Base-by-base conservation (phyloP, 2,113 vertebrate species). In the Plecotus auritus region DNA sequence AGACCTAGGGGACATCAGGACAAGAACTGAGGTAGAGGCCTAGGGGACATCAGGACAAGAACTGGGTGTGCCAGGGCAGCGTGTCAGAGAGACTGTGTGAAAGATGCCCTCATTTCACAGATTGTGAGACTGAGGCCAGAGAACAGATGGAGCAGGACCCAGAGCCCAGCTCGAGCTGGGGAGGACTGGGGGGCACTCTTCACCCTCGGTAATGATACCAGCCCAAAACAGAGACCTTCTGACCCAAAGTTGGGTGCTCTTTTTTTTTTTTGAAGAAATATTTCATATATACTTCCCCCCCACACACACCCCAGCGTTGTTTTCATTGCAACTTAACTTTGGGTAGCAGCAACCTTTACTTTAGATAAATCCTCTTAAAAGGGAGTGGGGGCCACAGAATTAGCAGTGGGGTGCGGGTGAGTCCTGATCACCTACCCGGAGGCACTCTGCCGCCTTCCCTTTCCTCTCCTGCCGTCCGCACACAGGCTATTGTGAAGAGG, bases 341-440 rank as follows among this genome's bases (percentile, higher is more conserved):
- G 72, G 66, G 42, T 47, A 51, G 49, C 37, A 18, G 45, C 69
- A 61, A 85, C 4, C 14, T 95, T 85, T 14, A 12, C 45, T 81
- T 91, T n/a, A 85, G 86, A 88, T 61, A 37, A 87, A 37, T 61
- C 54, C 42, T n/a, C 54, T 86, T 49, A 49, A 37, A 42, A 37
- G 45, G 51, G 28, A 70, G 10, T 23, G 14, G 45, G 61, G 64
- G 35, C 54, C 76, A 42, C 56, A 61, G 89, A 88, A 70, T 56
- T 4, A 1, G 17, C 49, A 3, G 22, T 1, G 8, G 80, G 47
- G 37, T 30, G 49, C 23, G 9, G 3, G 4, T 1, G 1, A 2
- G 11, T 13, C 20, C 47, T 17, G 2, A n/a, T 45, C 40, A 61
- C 81, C 67, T 73, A 30, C 64, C n/a, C 35, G 22, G 9, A 56